Evolutionary conservation across 1,140 invertebrate genomes (phyloP), one percentile per base, ranked within the genome.

Genomic region (Zaprionus ornatus): DNA sequence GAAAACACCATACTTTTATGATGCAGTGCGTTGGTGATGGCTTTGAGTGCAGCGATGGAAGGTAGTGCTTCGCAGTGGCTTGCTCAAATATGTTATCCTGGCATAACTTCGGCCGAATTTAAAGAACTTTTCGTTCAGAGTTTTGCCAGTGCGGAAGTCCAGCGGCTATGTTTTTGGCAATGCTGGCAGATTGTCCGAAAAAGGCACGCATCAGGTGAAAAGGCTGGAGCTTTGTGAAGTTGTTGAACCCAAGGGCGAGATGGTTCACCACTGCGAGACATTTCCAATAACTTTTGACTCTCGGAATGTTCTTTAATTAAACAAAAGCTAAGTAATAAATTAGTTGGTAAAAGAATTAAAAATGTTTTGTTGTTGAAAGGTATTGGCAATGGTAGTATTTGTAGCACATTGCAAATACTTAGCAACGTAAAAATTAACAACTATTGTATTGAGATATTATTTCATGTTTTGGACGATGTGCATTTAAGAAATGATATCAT

Each of bases 51-150:
- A 55, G 19, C 50, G 50, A 27, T 71, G 50, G 60, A 71, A 55
- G 59, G 50, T 17, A 71, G 59, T 45, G 68, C 68, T 13, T 71
- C 68, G 10, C 59, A 71, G 27, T 71, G 68, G 68, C 60, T 71
- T 50, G 4, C 54, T 4, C 52, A 63, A 54, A 71, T 62, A 17
- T 63, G 59, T 17, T 71, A 63, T 56, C 59, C 59, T 32, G 37
- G 40, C 1, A 71, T 63, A 54, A 71, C 17, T 19, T 63, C 60
- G 68, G 12, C 15, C 7, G 37, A 60, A 40, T 60, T 60, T 27
- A 40, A 45, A 6, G 23, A 61, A 60, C n/a, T 45, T 23, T 45
- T 45, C 35, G 15, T 45, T 7, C 57, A 61, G 23, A 37, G 57
- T 25, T 45, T 45, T 17, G 40, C 3, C 23, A 61, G n/a, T n/a